phyloP scores from a whole-genome alignment of 2,888 invertebrate species.

The Galerucella nymphaeae region DNA sequence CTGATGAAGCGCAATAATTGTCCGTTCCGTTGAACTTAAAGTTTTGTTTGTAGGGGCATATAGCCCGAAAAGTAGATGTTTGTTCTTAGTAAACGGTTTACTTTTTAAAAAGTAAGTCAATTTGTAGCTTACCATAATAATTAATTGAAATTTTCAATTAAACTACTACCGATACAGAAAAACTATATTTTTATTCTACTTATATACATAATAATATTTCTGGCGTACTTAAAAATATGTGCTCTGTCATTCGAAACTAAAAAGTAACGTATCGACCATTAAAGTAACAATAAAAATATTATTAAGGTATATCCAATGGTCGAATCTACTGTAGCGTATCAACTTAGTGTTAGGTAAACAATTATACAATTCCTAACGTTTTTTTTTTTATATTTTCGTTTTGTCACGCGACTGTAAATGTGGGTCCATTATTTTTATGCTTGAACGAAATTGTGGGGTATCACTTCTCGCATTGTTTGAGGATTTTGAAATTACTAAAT shows the following conservation, averaged over 20 bases:
- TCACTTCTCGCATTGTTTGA: background rate
- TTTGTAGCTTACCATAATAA: no score
- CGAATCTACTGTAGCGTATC: constrained; percentile 14
- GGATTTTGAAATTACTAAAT: background rate
- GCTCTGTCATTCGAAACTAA: background rate
- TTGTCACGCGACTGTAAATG: constrained; percentile 16
- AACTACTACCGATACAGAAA: background rate
- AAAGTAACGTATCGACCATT: background rate
- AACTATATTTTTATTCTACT: background rate
- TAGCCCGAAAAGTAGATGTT: no score
- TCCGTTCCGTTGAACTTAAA: no score
- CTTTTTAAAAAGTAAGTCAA: no score
- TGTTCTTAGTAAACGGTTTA: no score
- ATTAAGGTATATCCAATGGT: constrained; percentile 5
- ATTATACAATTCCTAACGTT: constrained; percentile 14
- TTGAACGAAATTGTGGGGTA: background rate
- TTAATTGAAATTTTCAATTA: no score
- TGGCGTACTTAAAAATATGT: background rate
- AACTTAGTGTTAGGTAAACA: constrained; percentile 15
- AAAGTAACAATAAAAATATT: constrained; percentile 7
- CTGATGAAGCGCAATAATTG: no score
- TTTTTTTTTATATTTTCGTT: constrained; percentile 9
- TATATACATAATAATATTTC: background rate
- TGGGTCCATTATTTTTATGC: constrained; percentile 20
- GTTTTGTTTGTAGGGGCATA: no score